These are phyloP conservation scores for Penaeus indicus DNA, from an alignment of 1,140 invertebrate genomes.

Conservation along the genomic window DNA sequence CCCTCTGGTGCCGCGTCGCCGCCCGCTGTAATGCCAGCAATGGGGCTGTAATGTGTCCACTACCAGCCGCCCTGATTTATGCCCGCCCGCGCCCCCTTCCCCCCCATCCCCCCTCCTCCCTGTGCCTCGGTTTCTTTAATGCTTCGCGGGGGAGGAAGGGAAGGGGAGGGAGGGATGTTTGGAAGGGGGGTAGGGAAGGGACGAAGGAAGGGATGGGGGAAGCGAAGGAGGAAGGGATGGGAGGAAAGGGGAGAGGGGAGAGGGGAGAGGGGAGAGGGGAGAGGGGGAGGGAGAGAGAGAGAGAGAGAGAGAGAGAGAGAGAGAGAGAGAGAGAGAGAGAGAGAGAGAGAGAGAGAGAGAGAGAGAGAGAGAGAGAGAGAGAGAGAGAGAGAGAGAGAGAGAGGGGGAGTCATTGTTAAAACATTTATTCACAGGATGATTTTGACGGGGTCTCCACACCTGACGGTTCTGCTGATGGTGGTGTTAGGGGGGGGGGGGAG, in stretches of 20 bases:
- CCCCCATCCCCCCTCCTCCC: background rate
- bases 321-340: too few relatives aligned
- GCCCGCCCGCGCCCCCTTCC: background rate
- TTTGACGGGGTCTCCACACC: too few relatives aligned
- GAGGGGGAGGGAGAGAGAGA: too few relatives aligned
- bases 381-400: too few relatives aligned
- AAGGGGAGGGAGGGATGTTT: background rate
- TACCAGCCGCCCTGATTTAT: background rate
- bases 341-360: too few relatives aligned
- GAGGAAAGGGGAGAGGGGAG: background rate
- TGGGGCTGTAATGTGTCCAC: slow-evolving; percentile 31
- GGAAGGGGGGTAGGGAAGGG: background rate
- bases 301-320: too few relatives aligned
- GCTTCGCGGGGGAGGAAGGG: background rate
- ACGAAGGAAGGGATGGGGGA: background rate
- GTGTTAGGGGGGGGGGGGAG: background rate
- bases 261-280: background rate
- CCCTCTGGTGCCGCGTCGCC: slow-evolving; percentile 34
- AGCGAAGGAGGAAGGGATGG: background rate
- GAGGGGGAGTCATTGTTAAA: too few relatives aligned
- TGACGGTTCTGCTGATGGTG: background rate
- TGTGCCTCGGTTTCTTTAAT: background rate
- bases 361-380: too few relatives aligned
- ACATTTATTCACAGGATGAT: too few relatives aligned
- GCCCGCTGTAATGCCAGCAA: slow-evolving; percentile 49